Evolutionary conservation across 2,888 invertebrate species (phyloP), one percentile per base, ranked within the genome.

Genomic region (Unio delphinus): DNA sequence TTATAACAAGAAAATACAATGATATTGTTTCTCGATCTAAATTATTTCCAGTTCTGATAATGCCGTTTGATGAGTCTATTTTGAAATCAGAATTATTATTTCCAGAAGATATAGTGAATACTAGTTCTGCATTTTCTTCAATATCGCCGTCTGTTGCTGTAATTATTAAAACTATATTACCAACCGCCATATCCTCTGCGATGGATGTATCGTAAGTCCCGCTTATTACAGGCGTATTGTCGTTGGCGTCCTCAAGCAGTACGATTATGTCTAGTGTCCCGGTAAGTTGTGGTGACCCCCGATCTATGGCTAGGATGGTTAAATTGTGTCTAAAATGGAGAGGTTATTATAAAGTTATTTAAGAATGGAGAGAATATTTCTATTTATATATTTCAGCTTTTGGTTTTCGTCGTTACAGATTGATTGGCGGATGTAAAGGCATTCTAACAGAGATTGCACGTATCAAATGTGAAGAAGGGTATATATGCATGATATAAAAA

Each of bases 11-110:
- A 8, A 68, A 61, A 69, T 86, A 87, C 0, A 67, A 45, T 1
- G 75, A 54, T 17, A 71, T 80, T 20, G 73, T 83, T 69, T 87
- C 87, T 34, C 85, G 73, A 68, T 87, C 85, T 20, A 87, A 73
- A 6, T 74, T 55, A 4, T 82, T 68, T 23, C 74, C 66, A 1
- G 75, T 78, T 8, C 73, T 73, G 17, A 87, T 67, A 26, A 59
- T 67, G 20, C 87, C 87, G 8, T 80, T 73, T 4, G 70, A 66
- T 7, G 72, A 34, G 62, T 83, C 80, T 28, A 87, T 70, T 23
- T 74, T 72, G 70, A 87, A 87, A 26, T 75, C 72, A 30, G 69
- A 68, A 11, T 64, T 69, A 3, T 73, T 73, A 71, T 81, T 82
- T 30, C 85, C 84, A 56, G 67, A 60, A 8, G 69, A 67, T 5